Conservation (phyloP, 2,888 invertebrate species). For the Agonopterix arenella region DNA sequence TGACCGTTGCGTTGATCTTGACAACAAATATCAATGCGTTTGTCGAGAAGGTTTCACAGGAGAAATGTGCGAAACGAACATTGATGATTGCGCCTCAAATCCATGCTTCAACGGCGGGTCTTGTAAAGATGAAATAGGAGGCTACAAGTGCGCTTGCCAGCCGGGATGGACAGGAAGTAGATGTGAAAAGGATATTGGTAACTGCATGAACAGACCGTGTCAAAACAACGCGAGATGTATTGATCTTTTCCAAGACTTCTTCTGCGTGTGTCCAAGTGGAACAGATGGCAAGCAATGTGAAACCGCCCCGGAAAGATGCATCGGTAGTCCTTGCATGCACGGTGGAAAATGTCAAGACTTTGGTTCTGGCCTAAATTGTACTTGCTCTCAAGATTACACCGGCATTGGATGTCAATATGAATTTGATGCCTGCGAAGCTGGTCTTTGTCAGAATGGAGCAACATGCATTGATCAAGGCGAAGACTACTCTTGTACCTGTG, state of each 20-base stretch:
- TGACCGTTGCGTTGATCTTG: slow-evolving; percentile 91
- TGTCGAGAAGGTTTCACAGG: slow-evolving; percentile 94
- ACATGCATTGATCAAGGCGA: slow-evolving; percentile 91
- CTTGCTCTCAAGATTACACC: slow-evolving; percentile 90
- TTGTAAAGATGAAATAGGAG: slow-evolving; percentile 90
- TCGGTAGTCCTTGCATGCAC: slow-evolving; percentile 96
- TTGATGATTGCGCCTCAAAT: slow-evolving; percentile 89
- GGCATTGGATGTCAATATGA: slow-evolving; percentile 96
- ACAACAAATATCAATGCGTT: slow-evolving; percentile 90
- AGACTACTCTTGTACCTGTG: slow-evolving; percentile 91
- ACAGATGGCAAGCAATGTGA: slow-evolving; percentile 98
- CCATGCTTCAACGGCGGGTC: slow-evolving; percentile 94
- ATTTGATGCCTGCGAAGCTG: slow-evolving; percentile 93
- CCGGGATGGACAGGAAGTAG: slow-evolving; percentile 92
- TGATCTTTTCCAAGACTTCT: slow-evolving; percentile 92
- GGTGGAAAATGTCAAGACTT: slow-evolving; percentile 97
- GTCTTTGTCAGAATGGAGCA: slow-evolving; percentile 95
- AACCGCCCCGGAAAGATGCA: slow-evolving; percentile 95
- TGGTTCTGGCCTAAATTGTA: slow-evolving; percentile 95
- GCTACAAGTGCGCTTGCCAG: slow-evolving; percentile 88
- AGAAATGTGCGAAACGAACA: slow-evolving; percentile 88
- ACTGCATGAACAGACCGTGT: slow-evolving; percentile 91
- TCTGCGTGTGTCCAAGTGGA: slow-evolving; percentile 96
- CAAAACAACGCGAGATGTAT: slow-evolving; percentile 95
- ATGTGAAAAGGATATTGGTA: slow-evolving; percentile 92